Evolutionary conservation across 1,140 invertebrate genomes (phyloP), one percentile per base, ranked within the genome.

Genomic region (Drosophila bocqueti): DNA sequence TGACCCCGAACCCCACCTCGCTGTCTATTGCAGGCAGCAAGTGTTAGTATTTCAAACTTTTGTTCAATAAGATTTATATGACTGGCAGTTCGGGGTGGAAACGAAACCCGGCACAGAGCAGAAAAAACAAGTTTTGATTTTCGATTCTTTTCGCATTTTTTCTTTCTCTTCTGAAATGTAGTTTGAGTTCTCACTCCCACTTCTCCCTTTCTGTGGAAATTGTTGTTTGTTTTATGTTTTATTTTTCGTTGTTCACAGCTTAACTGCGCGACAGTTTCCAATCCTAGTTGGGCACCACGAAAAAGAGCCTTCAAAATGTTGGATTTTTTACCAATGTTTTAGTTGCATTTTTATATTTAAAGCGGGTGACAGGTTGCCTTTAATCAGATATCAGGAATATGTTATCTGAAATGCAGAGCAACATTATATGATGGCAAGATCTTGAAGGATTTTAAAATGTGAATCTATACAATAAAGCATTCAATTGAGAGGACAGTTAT

Each of bases 1-100:
- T 57, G 61, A 55, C 61, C 61, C 49, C 26, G 9, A 26, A 8
- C 18, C 11, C 63, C 29, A 61, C 7, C 49, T 40, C 47, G 57
- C 45, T 60, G 49, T 68, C 52, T 43, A 58, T 36, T 64, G 54
- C 60, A 60, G 54, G 50, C 65, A 49, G 62, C 74, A 80, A 75
- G 74, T 85, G 72, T 83, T 74, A 80, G 76, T 77, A 76, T 87
- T 87, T 89, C 52, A 72, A 89, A 87, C 62, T 89, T 87, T 89
- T 77, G 65, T 76, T 81, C 77, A 71, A 77, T 75, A 89, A 83
- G 84, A 84, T 89, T 84, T 89, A 81, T 81, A 55, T 78, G 81
- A 86, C 66, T 86, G 83, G 81, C 84, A 87, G 68, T 74, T 81
- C 50, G 55, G 83, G 67, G 63, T 73, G 49, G n/a, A 49, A 49